Conservation (phyloP, 2,113 vertebrate genomes). For the Ailuropoda melanoleuca region DNA sequence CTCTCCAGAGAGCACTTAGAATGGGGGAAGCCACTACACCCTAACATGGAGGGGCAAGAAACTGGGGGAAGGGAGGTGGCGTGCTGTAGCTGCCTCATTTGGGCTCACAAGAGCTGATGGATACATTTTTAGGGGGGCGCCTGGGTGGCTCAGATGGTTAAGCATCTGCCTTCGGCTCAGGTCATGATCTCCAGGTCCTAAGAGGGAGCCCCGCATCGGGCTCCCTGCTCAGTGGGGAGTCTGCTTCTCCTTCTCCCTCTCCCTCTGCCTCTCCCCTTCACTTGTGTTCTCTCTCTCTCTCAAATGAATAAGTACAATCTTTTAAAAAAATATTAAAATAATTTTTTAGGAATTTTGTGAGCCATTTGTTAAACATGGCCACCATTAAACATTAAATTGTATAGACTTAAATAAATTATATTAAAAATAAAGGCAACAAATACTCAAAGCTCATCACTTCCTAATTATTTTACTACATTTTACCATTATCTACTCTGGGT, state of each 20-base stretch:
- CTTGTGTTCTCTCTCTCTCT: not conserved
- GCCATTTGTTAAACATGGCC: not conserved
- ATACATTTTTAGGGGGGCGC: not conserved
- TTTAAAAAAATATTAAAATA: not conserved
- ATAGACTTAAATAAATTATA: not conserved
- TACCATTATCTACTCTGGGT: not conserved
- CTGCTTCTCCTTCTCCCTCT: not conserved
- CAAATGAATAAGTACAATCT: not conserved
- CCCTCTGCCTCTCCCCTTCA: not conserved
- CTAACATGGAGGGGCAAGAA: not conserved
- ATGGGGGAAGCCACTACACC: not conserved
- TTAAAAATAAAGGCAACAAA: conserved; percentile 17
- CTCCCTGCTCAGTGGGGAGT: no score
- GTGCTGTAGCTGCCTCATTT: not conserved
- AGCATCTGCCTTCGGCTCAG: not conserved
- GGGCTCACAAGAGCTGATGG: not conserved
- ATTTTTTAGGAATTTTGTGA: not conserved
- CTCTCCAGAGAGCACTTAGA: not conserved
- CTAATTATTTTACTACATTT: not conserved
- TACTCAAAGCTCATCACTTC: not conserved
- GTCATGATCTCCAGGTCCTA: not conserved
- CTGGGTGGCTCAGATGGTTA: not conserved
- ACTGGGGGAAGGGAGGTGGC: not conserved
- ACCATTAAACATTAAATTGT: not conserved
- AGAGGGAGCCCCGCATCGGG: no score